Percentiles rank a stretch among this genome's conserved stretches.
phyloP scores from a whole-genome alignment of 2,888 invertebrate species.

The Diaphora mendica region DNA sequence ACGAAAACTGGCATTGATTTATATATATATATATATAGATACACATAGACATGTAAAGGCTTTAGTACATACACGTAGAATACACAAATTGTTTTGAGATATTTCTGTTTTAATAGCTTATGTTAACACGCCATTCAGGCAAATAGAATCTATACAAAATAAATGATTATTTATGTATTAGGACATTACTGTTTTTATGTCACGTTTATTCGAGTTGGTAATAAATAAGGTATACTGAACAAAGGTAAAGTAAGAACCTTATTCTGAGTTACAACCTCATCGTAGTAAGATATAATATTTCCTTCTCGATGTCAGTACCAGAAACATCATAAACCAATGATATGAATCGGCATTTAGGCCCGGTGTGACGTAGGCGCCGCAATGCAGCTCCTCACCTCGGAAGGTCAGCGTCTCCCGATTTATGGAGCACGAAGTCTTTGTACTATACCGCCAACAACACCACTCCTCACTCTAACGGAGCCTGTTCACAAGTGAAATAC shows the following conservation, averaged over 20 bases:
- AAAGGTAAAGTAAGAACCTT: neutral
- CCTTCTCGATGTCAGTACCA: neutral
- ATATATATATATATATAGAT: too few relatives aligned
- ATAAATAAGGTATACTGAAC: neutral
- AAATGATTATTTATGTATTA: neutral
- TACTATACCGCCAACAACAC: constrained; percentile 68
- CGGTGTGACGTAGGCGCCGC: constrained; percentile 51
- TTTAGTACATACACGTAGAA: neutral
- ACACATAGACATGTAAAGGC: neutral
- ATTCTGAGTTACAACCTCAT: neutral
- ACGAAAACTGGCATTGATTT: too few relatives aligned
- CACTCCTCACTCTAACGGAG: constrained; percentile 68
- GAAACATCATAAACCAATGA: constrained; percentile 15
- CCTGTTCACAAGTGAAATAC: constrained; percentile 62
- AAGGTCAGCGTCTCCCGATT: constrained; percentile 75
- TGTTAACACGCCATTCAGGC: neutral
- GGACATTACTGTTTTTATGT: neutral
- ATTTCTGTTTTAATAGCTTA: neutral
- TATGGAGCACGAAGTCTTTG: constrained; percentile 81
- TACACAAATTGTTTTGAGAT: neutral
- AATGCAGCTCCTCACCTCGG: constrained; percentile 55
- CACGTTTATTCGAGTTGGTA: neutral
- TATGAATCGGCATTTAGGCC: constrained; percentile 48
- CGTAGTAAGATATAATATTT: neutral
- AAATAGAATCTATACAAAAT: neutral